Conservation (phyloP, 2,113 vertebrate genomes). For the Muscicapa adusta region DNA sequence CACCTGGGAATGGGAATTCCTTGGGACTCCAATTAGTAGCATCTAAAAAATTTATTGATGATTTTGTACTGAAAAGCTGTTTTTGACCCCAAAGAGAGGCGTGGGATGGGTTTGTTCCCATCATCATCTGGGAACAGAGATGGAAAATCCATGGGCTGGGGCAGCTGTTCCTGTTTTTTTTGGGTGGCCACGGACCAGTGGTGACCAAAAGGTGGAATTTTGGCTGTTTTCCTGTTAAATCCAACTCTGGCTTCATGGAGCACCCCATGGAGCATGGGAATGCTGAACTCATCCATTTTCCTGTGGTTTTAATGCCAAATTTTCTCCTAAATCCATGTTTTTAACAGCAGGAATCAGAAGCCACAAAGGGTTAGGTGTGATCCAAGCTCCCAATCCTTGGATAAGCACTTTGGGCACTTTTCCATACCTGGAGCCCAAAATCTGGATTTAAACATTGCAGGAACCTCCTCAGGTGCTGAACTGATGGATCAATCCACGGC, state of each 20-base stretch:
- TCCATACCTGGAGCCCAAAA: background rate
- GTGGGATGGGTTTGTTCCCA: background rate
- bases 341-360: background rate
- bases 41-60: background rate
- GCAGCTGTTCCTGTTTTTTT: background rate
- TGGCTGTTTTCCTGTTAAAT: background rate
- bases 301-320: accelerated
- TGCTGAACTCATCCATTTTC: background rate
- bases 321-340: background rate
- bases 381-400: background rate
- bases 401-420: background rate
- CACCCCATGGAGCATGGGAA: background rate
- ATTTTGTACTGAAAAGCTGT: background rate
- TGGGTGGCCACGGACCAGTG: background rate
- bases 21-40: accelerated
- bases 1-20: no score
- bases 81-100: no score
- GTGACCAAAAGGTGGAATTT: background rate
- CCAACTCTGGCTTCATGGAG: background rate
- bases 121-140: accelerated
- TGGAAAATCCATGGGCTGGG: background rate
- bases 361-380: accelerated
- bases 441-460: accelerated
- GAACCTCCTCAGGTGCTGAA: background rate
- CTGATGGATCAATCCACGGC: accelerated